Percentiles rank a stretch among this genome's conserved stretches.
Conservation (phyloP, 2,888 invertebrate species). For the Himalopsyche kuldschensis region DNA sequence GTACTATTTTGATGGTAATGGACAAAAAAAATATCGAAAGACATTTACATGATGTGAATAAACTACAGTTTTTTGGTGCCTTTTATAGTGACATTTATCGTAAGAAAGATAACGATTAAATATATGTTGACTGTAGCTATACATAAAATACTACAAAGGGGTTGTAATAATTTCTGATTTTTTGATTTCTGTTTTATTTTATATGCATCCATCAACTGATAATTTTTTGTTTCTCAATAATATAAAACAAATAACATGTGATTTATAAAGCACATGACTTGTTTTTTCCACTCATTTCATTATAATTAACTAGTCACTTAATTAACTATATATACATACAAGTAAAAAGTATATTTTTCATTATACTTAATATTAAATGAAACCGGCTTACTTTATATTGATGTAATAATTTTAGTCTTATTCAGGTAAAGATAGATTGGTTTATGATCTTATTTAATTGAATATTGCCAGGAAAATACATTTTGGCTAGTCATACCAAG, state of each 20-base stretch:
- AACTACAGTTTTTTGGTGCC: not conserved
- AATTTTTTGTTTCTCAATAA: not conserved
- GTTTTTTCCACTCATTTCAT: no score
- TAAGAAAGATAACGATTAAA: not conserved
- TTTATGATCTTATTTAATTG: not conserved
- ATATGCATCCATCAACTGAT: not conserved
- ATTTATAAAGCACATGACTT: no score
- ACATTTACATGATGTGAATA: not conserved
- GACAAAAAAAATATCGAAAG: not conserved
- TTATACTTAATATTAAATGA: not conserved
- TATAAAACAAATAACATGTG: no score
- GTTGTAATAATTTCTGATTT: not conserved
- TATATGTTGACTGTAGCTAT: not conserved
- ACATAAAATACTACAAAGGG: not conserved
- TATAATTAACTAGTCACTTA: not conserved
- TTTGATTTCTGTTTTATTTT: no score
- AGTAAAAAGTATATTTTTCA: not conserved
- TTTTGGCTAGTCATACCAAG: not conserved
- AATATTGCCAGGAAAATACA: not conserved
- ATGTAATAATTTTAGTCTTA: not conserved
- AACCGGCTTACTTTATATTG: not conserved
- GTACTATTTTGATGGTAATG: not conserved
- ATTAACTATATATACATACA: not conserved
- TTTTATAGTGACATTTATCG: not conserved
- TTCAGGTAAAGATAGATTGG: not conserved